Conservation (phyloP, 1,140 invertebrate genomes). For the Papilio glaucus region DNA sequence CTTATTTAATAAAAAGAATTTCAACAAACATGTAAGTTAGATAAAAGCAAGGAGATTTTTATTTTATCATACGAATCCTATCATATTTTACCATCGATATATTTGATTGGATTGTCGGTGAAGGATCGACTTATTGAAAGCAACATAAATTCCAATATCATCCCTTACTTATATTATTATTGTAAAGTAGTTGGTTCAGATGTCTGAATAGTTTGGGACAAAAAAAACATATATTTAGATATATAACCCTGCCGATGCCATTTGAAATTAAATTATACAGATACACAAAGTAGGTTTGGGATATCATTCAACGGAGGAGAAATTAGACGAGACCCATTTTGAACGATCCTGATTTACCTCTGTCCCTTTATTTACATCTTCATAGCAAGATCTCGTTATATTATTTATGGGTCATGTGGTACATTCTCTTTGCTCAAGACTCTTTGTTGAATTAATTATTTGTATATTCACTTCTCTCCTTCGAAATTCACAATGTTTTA, state of each 20-base stretch:
- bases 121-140: conserved; percentile 8
- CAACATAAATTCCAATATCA: conserved; percentile 19
- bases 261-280: conserved; percentile 3
- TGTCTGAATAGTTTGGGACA: not conserved
- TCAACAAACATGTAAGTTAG: not conserved
- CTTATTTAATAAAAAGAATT: not conserved
- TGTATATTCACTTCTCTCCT: not conserved
- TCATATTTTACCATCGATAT: not conserved
- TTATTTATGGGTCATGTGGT: not conserved
- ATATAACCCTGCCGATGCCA: not conserved
- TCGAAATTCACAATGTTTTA: not conserved
- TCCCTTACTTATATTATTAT: not conserved
- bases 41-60: not conserved
- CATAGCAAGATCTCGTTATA: not conserved
- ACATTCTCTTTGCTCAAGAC: too few species aligned
- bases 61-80: conserved; percentile 9
- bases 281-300: not conserved
- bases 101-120: conserved; percentile 1
- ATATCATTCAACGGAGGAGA: conserved; percentile 4
- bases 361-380: conserved; percentile 5
- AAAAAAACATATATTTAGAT: conserved; percentile 3
- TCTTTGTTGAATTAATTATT: not conserved
- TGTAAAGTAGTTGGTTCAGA: conserved; percentile 20
- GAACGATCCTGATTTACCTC: conserved; percentile 1
- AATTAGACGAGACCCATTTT: conserved; percentile 4